Evolutionary conservation across 2,797 vertebrate genomes (phyloP), one percentile per base, ranked within the genome.

Genomic region (Diplodus sargus): DNA sequence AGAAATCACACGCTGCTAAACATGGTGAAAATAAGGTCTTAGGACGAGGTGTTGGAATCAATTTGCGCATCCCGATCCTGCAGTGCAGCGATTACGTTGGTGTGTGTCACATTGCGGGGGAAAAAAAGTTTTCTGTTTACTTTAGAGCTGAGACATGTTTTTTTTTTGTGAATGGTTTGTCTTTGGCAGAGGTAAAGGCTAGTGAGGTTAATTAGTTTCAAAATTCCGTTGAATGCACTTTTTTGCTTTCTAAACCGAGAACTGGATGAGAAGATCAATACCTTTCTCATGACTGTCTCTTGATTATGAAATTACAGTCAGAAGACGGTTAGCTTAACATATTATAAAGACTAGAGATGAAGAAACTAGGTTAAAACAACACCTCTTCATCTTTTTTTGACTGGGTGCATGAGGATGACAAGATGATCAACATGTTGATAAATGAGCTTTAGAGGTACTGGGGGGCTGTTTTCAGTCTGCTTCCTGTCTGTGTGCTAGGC

Each of bases 1-100:
- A 69, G 79, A 43, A 87, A 89, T 91, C 85, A 82, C 84, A 77
- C 75, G 75, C 81, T 78, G 80, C 34, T 79, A 74, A 85, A 85
- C 65, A 81, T 47, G 52, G 51, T 79, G 74, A 78, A 88, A 84
- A 88, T 79, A 17, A 76, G 76, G 60, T 42, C 53, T 77, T 39
- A 54, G 28, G 25, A 70, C 8, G 10, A 39, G 39, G 68, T 80
- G 82, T 74, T 60, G 67, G 63, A 51, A 75, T 63, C 52, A 14
- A 52, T 83, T 72, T 77, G 59, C 30, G 17, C 54, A 28, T 28
- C 73, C 58, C 28, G 34, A 79, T 61, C 60, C 39, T 66, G 64
- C 42, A 58, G 45, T 54, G 12, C 18, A 56, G 69, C 42, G 51
- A 4, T 75, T 68, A 13, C 2, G 39, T 34, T 15, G 47, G 22